Evolutionary conservation across 2,113 vertebrate genomes (phyloP).

Genomic region (Forbesichthys papilliferus): DNA sequence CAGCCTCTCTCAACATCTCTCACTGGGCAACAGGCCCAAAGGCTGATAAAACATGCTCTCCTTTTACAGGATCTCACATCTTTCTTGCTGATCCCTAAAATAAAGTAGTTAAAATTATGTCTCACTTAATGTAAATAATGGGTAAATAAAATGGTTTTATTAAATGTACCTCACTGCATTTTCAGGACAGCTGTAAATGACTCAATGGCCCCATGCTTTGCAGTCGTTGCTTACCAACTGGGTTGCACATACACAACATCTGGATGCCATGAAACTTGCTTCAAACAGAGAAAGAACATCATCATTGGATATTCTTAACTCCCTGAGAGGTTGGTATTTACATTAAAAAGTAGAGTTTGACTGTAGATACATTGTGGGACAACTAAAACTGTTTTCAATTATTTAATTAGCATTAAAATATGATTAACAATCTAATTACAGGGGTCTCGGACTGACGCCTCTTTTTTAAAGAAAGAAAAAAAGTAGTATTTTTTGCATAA

Average conservation of each 20-base stretch:
- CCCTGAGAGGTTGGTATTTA: slow-evolving; percentile 8
- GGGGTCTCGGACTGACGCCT: no score
- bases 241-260: slow-evolving; percentile 62
- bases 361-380: no score
- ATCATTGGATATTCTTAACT: slow-evolving; percentile 32
- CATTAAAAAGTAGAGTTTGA: no score
- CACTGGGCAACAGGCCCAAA: not conserved
- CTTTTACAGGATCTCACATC: no score
- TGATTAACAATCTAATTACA: no score
- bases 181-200: slow-evolving; percentile 52
- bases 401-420: no score
- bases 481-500: not conserved
- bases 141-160: not conserved
- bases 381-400: no score
- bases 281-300: slow-evolving; percentile 28
- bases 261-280: slow-evolving; percentile 41
- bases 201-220: not conserved
- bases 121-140: not conserved
- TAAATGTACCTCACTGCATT: not conserved
- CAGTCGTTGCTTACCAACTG: slow-evolving; percentile 40
- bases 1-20: slow-evolving; percentile 3
- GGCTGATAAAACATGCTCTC: no score
- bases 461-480: not conserved
- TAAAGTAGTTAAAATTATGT: not conserved
- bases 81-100: not conserved